Conservation (phyloP, 2,113 vertebrate species). For the Gopherus evgoodei region DNA sequence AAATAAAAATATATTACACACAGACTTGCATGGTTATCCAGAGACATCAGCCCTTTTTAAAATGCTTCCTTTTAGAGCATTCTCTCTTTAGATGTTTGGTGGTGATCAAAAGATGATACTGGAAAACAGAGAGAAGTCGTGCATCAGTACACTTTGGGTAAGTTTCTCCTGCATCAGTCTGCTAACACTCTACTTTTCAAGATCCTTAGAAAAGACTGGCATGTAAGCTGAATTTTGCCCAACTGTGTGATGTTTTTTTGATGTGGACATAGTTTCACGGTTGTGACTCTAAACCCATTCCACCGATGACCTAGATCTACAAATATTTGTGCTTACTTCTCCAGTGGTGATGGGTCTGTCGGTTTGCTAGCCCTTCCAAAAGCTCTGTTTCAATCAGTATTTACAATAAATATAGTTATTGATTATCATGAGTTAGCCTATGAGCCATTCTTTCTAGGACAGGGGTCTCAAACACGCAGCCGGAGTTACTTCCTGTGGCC, state of each 20-base stretch:
- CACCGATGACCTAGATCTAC: not conserved
- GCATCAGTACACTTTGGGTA: not conserved
- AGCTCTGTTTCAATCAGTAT: not conserved
- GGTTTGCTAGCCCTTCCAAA: not conserved
- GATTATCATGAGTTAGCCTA: accelerated
- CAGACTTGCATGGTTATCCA: conserved; percentile 3
- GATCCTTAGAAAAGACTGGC: not conserved
- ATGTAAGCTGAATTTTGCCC: not conserved
- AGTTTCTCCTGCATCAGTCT: not conserved
- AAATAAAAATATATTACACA: conserved; percentile 13
- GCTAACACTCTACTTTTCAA: not conserved
- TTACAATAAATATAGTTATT: not conserved
- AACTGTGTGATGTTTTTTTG: not conserved
- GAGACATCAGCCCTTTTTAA: not conserved
- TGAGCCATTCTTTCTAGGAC: not conserved
- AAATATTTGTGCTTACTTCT: not conserved
- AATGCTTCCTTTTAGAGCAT: not conserved
- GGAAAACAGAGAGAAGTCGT: not conserved
- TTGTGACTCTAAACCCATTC: not conserved
- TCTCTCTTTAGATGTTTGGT: not conserved
- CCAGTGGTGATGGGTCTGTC: not conserved
- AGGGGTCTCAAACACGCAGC: too few species aligned
- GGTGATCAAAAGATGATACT: not conserved
- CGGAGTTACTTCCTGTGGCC: too few species aligned
- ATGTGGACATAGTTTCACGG: not conserved